Conservation (phyloP, 2,797 vertebrate genomes). For the Coranthus polyacanthus region DNA sequence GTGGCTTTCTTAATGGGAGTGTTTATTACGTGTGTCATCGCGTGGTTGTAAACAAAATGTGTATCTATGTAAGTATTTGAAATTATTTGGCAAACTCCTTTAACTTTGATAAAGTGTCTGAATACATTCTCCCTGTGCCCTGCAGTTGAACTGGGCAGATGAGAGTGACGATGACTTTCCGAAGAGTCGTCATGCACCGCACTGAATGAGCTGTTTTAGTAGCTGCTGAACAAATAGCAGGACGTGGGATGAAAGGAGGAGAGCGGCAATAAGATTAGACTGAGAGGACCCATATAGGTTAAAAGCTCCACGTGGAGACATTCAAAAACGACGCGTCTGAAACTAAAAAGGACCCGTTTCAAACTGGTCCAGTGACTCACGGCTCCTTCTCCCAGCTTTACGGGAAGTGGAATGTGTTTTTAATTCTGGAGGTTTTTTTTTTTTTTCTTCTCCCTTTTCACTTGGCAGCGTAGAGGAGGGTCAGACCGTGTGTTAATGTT, state of each 20-base stretch:
- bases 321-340: slow-evolving; percentile 64
- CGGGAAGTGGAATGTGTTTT: slow-evolving; percentile 87
- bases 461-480: slow-evolving; percentile 54
- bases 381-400: slow-evolving; percentile 77
- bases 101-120: neutral
- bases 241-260: slow-evolving; percentile 11
- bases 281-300: slow-evolving; percentile 36
- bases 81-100: neutral
- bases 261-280: slow-evolving; percentile 21
- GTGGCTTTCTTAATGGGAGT: slow-evolving; percentile 39
- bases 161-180: slow-evolving; percentile 27
- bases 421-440: slow-evolving; percentile 66
- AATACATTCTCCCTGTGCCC: slow-evolving; percentile 18
- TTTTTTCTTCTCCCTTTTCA: slow-evolving; percentile 21
- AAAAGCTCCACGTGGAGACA: slow-evolving; percentile 47
- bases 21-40: slow-evolving; percentile 31
- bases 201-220: slow-evolving; percentile 33
- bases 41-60: slow-evolving; percentile 11
- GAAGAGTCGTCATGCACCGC: slow-evolving; percentile 5
- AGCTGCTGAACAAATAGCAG: slow-evolving; percentile 38
- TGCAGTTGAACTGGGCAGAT: slow-evolving; percentile 24
- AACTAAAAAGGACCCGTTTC: slow-evolving; percentile 69
- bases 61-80: slow-evolving; percentile 12
- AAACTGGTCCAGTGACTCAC: slow-evolving; percentile 80
- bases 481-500: slow-evolving; percentile 69